These are phyloP conservation scores for Temnopleurus reevesii DNA, from an alignment of 53 echinoderm and acorn worm genomes.

Conservation along the genomic window DNA sequence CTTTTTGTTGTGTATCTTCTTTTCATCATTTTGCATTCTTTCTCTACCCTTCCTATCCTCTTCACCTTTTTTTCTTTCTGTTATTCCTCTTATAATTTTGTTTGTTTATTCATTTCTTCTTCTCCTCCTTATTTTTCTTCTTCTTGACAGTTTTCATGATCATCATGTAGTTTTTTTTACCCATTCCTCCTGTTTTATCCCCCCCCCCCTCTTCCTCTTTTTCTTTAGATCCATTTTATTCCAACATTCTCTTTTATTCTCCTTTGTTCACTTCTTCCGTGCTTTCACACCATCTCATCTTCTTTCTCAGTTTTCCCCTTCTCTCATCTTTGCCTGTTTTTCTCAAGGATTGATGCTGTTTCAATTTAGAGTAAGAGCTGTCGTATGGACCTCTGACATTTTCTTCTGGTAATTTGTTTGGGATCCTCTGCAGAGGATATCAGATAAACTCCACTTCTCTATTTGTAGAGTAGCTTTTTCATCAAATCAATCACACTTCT, in stretches of 20 bases:
- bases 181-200: background rate
- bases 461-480: background rate
- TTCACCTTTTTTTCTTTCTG: background rate
- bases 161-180: background rate
- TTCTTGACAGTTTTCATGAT: background rate
- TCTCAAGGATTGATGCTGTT: constrained; percentile 26
- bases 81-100: background rate
- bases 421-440: background rate
- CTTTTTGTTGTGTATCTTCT: background rate
- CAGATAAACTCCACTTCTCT: background rate
- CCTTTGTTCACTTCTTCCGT: background rate
- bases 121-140: background rate
- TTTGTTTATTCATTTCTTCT: background rate
- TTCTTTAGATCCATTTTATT: background rate
- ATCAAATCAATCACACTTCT: constrained; percentile 29
- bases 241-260: background rate
- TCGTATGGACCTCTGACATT: constrained; percentile 25
- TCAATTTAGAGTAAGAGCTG: constrained; percentile 17
- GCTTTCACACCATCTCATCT: background rate
- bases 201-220: constrained; percentile 10
- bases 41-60: background rate
- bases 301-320: background rate
- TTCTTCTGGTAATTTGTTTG: constrained; percentile 18
- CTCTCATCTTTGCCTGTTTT: background rate
- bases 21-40: background rate